These are phyloP conservation scores for Hypotaenidia okinawae DNA, from an alignment of 2,797 vertebrate genomes.

Conservation along the genomic window DNA sequence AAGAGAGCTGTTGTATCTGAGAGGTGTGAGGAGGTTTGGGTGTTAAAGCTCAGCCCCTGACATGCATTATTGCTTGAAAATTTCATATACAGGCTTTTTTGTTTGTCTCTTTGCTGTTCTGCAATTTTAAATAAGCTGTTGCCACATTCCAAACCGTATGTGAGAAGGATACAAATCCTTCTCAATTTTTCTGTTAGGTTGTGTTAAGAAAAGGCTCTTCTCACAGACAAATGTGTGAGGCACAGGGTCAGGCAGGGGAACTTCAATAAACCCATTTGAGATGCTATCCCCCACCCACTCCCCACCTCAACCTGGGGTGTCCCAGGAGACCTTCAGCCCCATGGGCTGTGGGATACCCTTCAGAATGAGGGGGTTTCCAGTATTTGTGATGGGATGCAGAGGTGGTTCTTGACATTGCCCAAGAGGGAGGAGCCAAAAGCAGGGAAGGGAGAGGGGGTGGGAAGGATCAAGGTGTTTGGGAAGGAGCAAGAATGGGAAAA, in stretches of 20 bases:
- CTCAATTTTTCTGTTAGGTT: not conserved
- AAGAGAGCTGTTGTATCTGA: not conserved
- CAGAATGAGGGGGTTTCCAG: not conserved
- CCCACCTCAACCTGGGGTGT: not conserved
- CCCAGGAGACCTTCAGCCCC: not conserved
- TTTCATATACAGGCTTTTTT: not conserved
- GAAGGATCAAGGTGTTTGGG: not conserved
- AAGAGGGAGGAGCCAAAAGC: not conserved
- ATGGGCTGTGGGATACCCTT: not conserved
- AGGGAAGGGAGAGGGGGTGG: not conserved
- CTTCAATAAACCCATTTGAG: not conserved
- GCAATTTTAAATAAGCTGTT: not conserved
- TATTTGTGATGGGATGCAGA: not conserved
- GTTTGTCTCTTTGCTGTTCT: not conserved
- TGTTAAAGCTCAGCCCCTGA: not conserved
- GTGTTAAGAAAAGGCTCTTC: not conserved
- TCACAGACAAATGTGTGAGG: fast-evolving
- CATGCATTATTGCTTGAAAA: not conserved
- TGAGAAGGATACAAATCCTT: not conserved
- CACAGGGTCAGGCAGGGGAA: not conserved
- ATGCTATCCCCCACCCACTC: fast-evolving
- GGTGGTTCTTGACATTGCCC: not conserved
- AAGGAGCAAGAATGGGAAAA: not conserved
- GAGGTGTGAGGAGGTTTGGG: not conserved
- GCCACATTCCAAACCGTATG: not conserved